Percentiles rank a stretch among this genome's conserved stretches.
Conservation (phyloP, 2,113 vertebrate genomes). For the Mola mola region DNA sequence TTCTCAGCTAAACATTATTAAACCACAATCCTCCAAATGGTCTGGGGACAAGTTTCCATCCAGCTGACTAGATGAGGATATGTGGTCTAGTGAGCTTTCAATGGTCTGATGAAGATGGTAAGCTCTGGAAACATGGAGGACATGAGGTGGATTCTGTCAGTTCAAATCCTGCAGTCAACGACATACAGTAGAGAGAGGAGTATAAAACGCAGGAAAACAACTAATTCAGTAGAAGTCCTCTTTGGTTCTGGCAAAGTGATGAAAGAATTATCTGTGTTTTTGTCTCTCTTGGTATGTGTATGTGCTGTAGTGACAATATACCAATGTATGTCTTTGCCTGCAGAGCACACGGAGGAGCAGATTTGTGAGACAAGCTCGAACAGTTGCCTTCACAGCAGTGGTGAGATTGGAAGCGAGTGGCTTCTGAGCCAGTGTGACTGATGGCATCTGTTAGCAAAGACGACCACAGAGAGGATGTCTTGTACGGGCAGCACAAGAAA, state of each 20-base stretch:
- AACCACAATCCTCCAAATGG: conserved; percentile 29
- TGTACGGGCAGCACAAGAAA: conserved; percentile 51
- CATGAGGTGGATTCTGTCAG: conserved; percentile 60
- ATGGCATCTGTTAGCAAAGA: conserved; percentile 72
- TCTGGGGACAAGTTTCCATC: conserved; percentile 26
- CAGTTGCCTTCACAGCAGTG: conserved; percentile 79
- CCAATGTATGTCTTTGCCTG: conserved; percentile 69
- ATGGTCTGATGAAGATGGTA: conserved; percentile 60
- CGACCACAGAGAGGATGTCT: conserved; percentile 65
- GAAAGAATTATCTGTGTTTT: conserved; percentile 33
- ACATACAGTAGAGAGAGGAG: conserved; percentile 46
- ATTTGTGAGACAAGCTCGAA: conserved; percentile 76
- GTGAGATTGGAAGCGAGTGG: conserved; percentile 72
- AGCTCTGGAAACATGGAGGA: conserved; percentile 57
- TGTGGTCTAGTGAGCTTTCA: conserved; percentile 46
- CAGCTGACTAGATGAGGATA: conserved; percentile 27
- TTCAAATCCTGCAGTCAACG: conserved; percentile 55
- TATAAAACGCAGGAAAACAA: conserved; percentile 62
- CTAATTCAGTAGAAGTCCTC: conserved; percentile 41
- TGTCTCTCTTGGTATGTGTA: conserved; percentile 16
- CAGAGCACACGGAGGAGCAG: conserved; percentile 73
- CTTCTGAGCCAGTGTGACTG: conserved; percentile 75
- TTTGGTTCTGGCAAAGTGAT: conserved; percentile 52
- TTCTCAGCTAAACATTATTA: not conserved
- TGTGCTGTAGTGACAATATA: conserved; percentile 50